phyloP scores from a whole-genome alignment of 2,888 invertebrate species.

The Nephrotoma guestfalica region DNA sequence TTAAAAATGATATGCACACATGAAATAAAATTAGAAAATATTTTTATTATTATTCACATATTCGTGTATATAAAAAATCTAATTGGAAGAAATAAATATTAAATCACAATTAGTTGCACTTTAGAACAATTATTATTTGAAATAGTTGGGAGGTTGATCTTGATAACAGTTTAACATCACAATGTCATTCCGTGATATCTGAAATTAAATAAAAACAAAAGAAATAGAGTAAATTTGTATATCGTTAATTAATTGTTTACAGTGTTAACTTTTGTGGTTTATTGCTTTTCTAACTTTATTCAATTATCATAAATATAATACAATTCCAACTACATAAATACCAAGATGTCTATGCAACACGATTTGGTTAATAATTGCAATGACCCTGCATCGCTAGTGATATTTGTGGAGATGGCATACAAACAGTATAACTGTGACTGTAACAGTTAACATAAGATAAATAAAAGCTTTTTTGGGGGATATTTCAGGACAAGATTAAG shows the following conservation, averaged over 20 bases:
- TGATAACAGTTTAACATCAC: not conserved
- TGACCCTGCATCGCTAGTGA: too few relatives aligned
- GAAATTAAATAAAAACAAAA: not conserved
- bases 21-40: not conserved
- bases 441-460: too few relatives aligned
- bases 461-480: too few relatives aligned
- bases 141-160: not conserved
- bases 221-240: not conserved
- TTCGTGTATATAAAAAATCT: not conserved
- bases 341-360: too few relatives aligned
- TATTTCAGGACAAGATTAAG: too few relatives aligned
- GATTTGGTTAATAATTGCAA: too few relatives aligned
- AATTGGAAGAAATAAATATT: not conserved
- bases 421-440: too few relatives aligned
- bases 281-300: too few relatives aligned
- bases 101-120: not conserved
- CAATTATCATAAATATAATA: not conserved
- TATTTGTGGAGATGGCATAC: too few relatives aligned
- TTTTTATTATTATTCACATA: not conserved
- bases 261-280: not conserved
- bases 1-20: not conserved
- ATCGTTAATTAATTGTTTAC: not conserved
- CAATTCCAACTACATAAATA: not conserved
- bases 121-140: not conserved
- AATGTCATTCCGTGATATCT: not conserved